Base-by-base conservation (phyloP, 1,140 invertebrate genomes). In the Hesperophylax magnus region DNA sequence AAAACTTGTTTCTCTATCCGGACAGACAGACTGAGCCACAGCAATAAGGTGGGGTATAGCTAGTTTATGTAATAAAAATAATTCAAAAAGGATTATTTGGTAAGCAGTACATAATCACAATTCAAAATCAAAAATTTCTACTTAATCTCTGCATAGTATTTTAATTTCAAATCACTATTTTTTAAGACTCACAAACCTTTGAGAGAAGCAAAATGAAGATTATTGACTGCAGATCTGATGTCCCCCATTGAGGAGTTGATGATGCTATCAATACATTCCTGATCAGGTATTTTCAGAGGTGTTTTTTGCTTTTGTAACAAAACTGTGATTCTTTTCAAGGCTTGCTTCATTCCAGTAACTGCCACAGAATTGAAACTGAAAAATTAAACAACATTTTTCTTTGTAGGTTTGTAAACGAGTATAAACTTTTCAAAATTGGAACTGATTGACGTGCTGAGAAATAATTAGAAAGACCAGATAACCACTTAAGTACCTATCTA, bases 141-240 rank as follows among this genome's bases (percentile, higher is more conserved):
- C 27, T 22, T 75, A 17, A 56, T 58, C 3, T 9, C 6, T 78
- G 0, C 22, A 34, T 7, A n/a, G n/a, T n/a, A 63, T 3, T 34
- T 63, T 1, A 65, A 47, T 22, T 56, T 17, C 6, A 31, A 54
- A n/a, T 39, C 58, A 65, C 18, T 20, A 74, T 78, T 18, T 39
- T n/a, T 47, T 3, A 53, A 53, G 7, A 53, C 0, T 9, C 31
- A 72, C 15, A 52, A 52, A 60, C 94, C 93, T 91, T 91, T 93
- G 31, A 94, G 86, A 58, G 91, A 92, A 75, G 92, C 91, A 87
- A 95, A 94, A 87, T 95, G 92, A 63, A 94, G 87, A 88, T 95
- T 95, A 79, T 94, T 92, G 24, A 95, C 86, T 0, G 93, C 92
- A 85, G 92, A 94, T 85, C 94, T 88, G 69, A 95, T 91, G 87